Evolutionary conservation across 1,140 invertebrate species (phyloP).

Genomic region (Euglossa dilemma): DNA sequence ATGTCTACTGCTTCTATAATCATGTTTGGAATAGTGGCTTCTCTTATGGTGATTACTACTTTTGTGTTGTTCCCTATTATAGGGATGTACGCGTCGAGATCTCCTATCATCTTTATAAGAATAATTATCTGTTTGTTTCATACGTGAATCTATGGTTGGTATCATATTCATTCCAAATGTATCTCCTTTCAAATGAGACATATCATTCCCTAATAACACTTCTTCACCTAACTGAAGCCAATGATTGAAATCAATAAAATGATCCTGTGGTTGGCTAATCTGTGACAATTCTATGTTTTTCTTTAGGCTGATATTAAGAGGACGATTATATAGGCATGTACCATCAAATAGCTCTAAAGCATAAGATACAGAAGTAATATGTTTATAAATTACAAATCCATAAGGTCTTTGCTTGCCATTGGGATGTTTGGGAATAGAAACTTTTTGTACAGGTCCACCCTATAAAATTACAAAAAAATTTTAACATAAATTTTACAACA

Average conservation of each 20-base stretch:
- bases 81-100: constrained; percentile 67
- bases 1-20: constrained; percentile 52
- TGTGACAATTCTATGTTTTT: constrained; percentile 55
- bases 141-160: constrained; percentile 42
- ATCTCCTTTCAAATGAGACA: constrained; percentile 37
- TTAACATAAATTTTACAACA: neutral
- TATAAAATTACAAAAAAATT: constrained; percentile 68
- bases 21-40: constrained; percentile 41
- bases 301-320: constrained; percentile 79
- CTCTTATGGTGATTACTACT: constrained; percentile 45
- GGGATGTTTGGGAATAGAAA: constrained; percentile 88
- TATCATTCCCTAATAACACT: constrained; percentile 70
- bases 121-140: constrained; percentile 49
- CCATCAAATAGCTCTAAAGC: constrained; percentile 88
- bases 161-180: constrained; percentile 53
- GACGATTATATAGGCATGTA: constrained; percentile 83
- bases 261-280: constrained; percentile 24
- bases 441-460: constrained; percentile 90
- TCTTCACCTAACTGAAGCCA: constrained; percentile 72
- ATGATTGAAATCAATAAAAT: constrained; percentile 49
- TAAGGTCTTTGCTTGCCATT: constrained; percentile 87
- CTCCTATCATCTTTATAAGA: constrained; percentile 64
- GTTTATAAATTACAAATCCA: constrained; percentile 90
- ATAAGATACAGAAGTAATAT: constrained; percentile 88
- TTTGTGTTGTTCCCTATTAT: constrained; percentile 63